Base-by-base conservation (phyloP, 2,888 invertebrate species). In the Flabesymbios commensalis region DNA sequence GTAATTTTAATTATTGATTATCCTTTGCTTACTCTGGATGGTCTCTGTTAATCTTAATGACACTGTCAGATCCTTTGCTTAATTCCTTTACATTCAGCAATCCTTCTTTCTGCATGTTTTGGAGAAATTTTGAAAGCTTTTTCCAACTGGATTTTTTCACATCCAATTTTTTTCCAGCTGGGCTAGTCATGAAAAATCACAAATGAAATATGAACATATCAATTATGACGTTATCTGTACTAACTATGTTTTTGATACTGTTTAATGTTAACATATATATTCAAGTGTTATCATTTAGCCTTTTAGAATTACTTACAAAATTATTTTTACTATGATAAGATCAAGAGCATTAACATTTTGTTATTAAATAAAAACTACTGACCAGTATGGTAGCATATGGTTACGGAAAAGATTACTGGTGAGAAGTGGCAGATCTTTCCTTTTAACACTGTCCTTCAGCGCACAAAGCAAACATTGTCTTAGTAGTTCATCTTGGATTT, bases 121-220 rank as follows among this genome's bases (percentile, higher is more conserved):
- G 67, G 31, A 96, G 84, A 78, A 95, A 95, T 63, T 90, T 90
- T 17, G 92, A 89, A 57, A 95, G 84, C 83, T 95, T 96, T 84
- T 94, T 95, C 77, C 88, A 92, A 14, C 88, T 88, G 0, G 93
- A 90, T 80, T 93, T 94, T 79, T 94, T 95, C 0, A 96, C 86
- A 77, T 96, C 94, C 39, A 95, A 81, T 19, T 84, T 85, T 51
- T 86, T 84, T 2, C 87, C 87, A n/a, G 87, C 77, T 0, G 92
- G 91, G 74, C 93, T 86, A 59, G 72, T 72, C 56, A 31, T 57
- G 41, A 56, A 41, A 56, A 7, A 28, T 19, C 7, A 39, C 51
- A 17, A 7, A 14, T 49, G 4, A 54, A 24, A 52, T 19, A 45
- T 10, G 14, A 26, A 53, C 32, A 53, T 19, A 3, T 32, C 14